phyloP scores from a whole-genome alignment of 1,140 invertebrate genomes.

The Pteromalus puparum region DNA sequence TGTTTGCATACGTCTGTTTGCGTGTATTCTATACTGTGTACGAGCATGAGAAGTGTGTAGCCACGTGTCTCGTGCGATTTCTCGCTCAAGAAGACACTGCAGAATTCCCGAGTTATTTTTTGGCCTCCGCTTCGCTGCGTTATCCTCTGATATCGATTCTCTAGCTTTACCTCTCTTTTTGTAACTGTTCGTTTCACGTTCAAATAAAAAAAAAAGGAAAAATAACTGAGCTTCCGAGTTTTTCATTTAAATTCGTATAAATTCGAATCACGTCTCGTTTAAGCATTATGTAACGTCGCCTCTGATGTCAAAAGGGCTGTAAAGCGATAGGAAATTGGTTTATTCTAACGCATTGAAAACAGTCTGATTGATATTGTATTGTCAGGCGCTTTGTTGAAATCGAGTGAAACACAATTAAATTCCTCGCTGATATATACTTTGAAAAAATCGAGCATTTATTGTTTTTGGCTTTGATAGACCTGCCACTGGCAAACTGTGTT shows the following conservation, averaged over 20 bases:
- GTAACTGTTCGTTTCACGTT: slow-evolving; percentile 1
- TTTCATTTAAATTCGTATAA: not conserved
- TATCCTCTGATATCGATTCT: not conserved
- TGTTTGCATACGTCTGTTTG: not conserved
- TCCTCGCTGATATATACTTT: not conserved
- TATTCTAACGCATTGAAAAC: slow-evolving; percentile 8
- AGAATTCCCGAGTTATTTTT: too few relatives aligned
- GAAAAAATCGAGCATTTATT: not conserved
- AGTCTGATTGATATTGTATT: not conserved
- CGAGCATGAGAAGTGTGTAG: not conserved
- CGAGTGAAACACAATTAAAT: slow-evolving; percentile 24
- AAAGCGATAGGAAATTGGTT: slow-evolving; percentile 1
- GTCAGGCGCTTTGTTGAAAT: not conserved
- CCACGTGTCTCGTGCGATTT: not conserved
- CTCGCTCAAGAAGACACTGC: not conserved
- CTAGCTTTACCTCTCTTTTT: not conserved
- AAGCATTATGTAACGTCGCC: not conserved
- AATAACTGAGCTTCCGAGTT: not conserved
- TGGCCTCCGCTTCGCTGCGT: not conserved
- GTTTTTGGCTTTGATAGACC: not conserved
- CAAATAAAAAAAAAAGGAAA: not conserved
- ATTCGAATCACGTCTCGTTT: not conserved
- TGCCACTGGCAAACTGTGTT: not conserved
- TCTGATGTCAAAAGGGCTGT: not conserved
- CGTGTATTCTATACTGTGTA: not conserved